Evolutionary conservation across 2,113 vertebrate genomes (phyloP).

Genomic region (Platycercus adscitus): DNA sequence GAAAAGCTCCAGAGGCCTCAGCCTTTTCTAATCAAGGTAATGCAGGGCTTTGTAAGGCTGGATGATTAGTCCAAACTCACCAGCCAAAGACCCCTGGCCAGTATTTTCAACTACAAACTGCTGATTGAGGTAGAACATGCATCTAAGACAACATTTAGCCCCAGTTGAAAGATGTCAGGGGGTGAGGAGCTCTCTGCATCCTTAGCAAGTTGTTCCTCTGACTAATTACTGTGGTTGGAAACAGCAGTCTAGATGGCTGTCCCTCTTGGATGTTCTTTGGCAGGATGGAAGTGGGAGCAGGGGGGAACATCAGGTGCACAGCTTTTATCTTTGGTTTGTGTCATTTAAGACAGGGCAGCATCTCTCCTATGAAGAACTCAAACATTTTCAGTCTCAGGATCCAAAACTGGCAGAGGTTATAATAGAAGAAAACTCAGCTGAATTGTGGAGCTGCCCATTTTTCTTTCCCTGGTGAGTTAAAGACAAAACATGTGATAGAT

Average conservation of each 20-base stretch:
- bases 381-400: slow-evolving; percentile 71
- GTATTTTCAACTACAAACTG: background rate
- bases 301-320: background rate
- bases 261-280: background rate
- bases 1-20: slow-evolving; percentile 66
- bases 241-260: background rate
- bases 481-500: background rate
- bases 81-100: background rate
- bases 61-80: background rate
- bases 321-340: background rate
- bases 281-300: background rate
- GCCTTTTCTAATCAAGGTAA: slow-evolving; percentile 80
- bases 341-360: slow-evolving; percentile 68
- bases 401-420: slow-evolving; percentile 70
- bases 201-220: background rate
- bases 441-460: slow-evolving; percentile 74
- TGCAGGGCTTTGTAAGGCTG: background rate
- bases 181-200: background rate
- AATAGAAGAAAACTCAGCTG: slow-evolving; percentile 64
- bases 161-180: background rate
- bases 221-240: background rate
- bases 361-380: slow-evolving; percentile 68
- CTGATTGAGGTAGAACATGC: background rate
- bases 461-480: slow-evolving; percentile 74
- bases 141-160: background rate